Percentiles rank a stretch among this genome's conserved stretches.
Evolutionary conservation across 2,888 invertebrate genomes (phyloP).

Genomic region (Phytoseiulus persimilis): DNA sequence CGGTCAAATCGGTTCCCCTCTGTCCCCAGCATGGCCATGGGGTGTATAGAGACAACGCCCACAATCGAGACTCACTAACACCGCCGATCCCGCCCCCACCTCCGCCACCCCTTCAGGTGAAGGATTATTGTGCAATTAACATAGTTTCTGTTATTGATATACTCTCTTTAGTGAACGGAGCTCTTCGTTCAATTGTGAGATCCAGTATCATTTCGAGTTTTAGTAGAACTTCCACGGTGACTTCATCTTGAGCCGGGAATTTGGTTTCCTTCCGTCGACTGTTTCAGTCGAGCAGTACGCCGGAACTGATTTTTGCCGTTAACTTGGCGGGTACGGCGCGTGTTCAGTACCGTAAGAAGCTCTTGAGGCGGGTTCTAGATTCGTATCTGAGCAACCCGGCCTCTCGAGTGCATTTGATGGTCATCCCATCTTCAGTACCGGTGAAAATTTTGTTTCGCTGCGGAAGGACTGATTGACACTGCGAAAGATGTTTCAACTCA

Average conservation of each 20-base stretch:
- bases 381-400: background rate
- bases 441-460: background rate
- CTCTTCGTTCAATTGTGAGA: no score
- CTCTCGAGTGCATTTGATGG: background rate
- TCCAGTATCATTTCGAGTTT: no score
- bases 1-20: conserved; percentile 36
- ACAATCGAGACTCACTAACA: conserved; percentile 26
- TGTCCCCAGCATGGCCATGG: conserved; percentile 38
- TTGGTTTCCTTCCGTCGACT: no score
- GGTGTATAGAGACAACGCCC: conserved; percentile 21
- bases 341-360: background rate
- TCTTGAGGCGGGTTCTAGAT: background rate
- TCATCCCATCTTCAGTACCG: background rate
- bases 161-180: background rate
- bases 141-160: background rate
- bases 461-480: no score
- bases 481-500: no score
- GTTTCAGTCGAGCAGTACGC: no score
- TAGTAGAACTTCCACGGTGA: no score
- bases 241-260: no score
- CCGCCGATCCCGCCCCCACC: conserved; percentile 36
- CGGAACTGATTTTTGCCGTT: background rate
- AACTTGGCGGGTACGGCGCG: background rate
- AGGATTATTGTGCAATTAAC: background rate
- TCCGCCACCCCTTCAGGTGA: conserved; percentile 36